Base-by-base conservation (phyloP, 2,797 vertebrate genomes). In the Crypturellus tataupa region DNA sequence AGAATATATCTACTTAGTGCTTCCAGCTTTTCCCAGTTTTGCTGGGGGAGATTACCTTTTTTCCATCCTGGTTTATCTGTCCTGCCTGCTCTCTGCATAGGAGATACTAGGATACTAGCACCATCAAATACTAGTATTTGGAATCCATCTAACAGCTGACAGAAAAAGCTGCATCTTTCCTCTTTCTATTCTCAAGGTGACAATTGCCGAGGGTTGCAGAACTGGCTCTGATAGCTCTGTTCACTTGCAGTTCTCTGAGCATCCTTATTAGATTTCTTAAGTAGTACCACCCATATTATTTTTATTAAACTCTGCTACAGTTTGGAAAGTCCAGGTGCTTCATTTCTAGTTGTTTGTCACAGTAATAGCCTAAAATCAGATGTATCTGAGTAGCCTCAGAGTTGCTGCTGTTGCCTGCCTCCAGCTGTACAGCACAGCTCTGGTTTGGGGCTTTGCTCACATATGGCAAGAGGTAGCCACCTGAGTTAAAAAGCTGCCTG, bases 271-370 rank as follows among this genome's bases (percentile, higher is more conserved):
- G 10, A 23, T 75, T 10, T 80, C 10, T 47, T 17, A 3, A 63
- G 27, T 8, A 47, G 56, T 71, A 60, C 31, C 0, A 0, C 39
- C 51, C 72, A 21, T 68, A 8, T 2, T 23, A 10, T n/a, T 65
- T 72, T 56, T 76, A 62, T 49, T 79, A 44, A 76, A 12, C 21
- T 39, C 37, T 39, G 37, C 37, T 39, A 39, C 37, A 39, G 37
- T 39, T 39, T 39, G 37, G 37, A 39, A 39, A 37, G 51, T 19
- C 42, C 14, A 9, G 9, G 2, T 69, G 59, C 92, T 42, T 62
- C 37, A 47, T 2, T 82, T 46, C 68, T 5, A 86, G 31, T 15
- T 39, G 14, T 67, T 92, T 86, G 29, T 73, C 59, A 31, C 35
- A 67, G 16, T 49, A 81, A 24, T 35, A 53, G 5, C 49, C 37